Conservation (phyloP, 2,888 invertebrate species). For the Teleiodes luculella region DNA sequence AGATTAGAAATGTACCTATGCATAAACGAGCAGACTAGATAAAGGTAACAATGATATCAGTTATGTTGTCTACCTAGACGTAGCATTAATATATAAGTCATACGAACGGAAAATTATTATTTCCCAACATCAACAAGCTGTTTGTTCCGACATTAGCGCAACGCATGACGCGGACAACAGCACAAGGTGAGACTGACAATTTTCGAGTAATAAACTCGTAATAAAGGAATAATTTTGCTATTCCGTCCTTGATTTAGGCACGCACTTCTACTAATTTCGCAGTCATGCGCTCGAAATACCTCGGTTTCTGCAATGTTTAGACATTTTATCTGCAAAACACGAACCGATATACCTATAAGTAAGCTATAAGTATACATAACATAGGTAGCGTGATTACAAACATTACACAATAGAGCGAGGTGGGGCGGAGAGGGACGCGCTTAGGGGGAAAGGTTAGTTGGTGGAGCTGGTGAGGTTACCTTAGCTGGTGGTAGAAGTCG, state of each 20-base stretch:
- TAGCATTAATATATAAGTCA: no score
- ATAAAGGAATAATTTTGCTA: slow-evolving; percentile 35
- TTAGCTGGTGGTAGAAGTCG: slow-evolving; percentile 26
- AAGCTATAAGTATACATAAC: slow-evolving; percentile 25
- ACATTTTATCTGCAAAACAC: slow-evolving; percentile 30
- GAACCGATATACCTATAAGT: slow-evolving; percentile 23
- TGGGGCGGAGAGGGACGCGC: background rate
- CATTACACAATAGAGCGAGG: slow-evolving; percentile 47
- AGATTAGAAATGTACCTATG: background rate
- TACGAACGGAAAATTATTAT: slow-evolving; percentile 9
- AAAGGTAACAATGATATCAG: background rate
- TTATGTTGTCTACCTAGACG: background rate
- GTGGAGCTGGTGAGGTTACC: slow-evolving; percentile 38
- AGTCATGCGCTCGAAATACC: slow-evolving; percentile 23
- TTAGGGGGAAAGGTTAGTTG: background rate
- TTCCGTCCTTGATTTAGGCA: background rate
- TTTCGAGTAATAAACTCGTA: slow-evolving; percentile 37
- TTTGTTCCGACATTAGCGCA: slow-evolving; percentile 57
- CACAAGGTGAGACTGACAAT: slow-evolving; percentile 57
- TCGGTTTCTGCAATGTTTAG: slow-evolving; percentile 21
- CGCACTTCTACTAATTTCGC: background rate
- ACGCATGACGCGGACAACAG: slow-evolving; percentile 54
- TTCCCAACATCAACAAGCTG: slow-evolving; percentile 26
- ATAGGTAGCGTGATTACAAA: slow-evolving; percentile 49
- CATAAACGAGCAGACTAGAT: background rate